Evolutionary conservation across 2,888 invertebrate genomes (phyloP).

Genomic region (Yponomeuta cagnagella): DNA sequence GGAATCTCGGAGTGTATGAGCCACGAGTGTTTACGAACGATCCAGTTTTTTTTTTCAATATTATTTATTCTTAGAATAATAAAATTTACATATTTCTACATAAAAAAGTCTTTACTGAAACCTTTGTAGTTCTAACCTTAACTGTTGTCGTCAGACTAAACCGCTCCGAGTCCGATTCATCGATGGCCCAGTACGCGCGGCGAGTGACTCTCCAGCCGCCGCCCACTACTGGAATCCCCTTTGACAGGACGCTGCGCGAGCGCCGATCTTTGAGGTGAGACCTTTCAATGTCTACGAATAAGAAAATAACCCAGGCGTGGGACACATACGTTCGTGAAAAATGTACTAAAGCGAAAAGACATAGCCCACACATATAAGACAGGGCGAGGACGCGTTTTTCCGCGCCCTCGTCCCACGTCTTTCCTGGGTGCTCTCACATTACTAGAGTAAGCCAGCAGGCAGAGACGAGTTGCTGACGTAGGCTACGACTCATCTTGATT

Average conservation of each 20-base stretch:
- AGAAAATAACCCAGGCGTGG: background rate
- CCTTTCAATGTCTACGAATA: background rate
- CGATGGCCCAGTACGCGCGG: constrained; percentile 90
- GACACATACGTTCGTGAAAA: background rate
- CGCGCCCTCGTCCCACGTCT: no score
- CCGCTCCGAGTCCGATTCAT: constrained; percentile 97
- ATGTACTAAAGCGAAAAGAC: background rate
- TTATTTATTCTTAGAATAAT: no score
- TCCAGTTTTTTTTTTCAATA: no score
- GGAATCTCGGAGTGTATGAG: no score
- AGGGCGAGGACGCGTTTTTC: no score
- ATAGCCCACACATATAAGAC: no score
- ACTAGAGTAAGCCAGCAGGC: no score
- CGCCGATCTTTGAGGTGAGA: constrained; percentile 88
- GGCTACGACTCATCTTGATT: no score
- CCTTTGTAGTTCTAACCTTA: background rate
- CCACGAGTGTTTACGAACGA: background rate
- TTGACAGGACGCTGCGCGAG: constrained; percentile 93
- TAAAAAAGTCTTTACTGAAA: no score
- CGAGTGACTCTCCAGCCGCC: constrained; percentile 50
- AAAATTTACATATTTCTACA: no score
- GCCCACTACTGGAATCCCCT: constrained; percentile 78
- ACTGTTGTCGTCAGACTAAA: constrained; percentile 78
- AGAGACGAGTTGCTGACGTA: no score
- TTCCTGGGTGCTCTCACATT: no score